These are phyloP conservation scores for Oasisia sp. DNA, from an alignment of 2,888 invertebrate species.

Conservation along the genomic window DNA sequence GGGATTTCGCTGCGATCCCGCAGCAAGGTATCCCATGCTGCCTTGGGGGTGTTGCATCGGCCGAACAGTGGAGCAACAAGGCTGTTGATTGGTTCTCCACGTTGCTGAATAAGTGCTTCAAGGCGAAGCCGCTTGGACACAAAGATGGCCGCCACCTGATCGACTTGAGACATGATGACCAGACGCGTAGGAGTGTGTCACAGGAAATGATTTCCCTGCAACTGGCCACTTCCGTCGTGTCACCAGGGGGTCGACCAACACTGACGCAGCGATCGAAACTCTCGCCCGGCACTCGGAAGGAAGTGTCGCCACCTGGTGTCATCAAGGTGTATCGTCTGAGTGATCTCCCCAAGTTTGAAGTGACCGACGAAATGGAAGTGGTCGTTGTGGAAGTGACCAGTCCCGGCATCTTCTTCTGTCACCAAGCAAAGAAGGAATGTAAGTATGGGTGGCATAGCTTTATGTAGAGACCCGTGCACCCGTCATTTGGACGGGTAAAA, in stretches of 20 bases:
- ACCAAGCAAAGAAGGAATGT: not conserved
- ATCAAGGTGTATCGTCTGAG: not conserved
- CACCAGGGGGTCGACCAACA: not conserved
- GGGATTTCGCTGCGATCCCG: slow-evolving; percentile 78
- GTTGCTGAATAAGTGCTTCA: not conserved
- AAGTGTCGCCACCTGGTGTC: not conserved
- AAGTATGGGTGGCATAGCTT: not conserved
- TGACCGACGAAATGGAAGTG: not conserved
- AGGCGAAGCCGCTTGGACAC: not conserved
- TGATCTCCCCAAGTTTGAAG: not conserved
- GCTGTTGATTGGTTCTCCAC: not conserved
- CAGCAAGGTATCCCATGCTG: slow-evolving; percentile 90
- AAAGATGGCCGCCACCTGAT: not conserved
- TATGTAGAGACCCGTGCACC: no score
- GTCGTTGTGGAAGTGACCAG: not conserved
- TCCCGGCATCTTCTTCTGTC: not conserved
- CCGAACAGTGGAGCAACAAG: not conserved
- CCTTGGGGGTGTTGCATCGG: slow-evolving; percentile 71
- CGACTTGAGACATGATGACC: not conserved
- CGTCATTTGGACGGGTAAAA: no score
- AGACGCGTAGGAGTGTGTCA: not conserved
- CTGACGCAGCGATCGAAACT: not conserved
- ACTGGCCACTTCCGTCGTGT: not conserved
- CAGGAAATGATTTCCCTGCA: not conserved
- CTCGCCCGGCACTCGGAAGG: not conserved